Evolutionary conservation across 2,113 vertebrate genomes (phyloP).

Genomic region (Melanerpes aurifrons): DNA sequence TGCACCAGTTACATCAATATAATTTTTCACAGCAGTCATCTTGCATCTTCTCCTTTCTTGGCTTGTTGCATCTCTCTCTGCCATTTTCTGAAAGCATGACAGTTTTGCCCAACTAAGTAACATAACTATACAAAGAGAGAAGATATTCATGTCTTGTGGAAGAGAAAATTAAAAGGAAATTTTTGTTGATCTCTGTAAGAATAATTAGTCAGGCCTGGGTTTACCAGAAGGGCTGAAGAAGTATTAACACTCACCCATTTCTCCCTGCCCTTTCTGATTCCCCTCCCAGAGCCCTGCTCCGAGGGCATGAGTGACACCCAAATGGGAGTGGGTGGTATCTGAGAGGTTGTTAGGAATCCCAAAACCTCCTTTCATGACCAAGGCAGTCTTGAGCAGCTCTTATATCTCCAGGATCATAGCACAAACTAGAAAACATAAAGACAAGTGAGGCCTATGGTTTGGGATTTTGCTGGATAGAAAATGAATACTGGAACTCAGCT

Average conservation of each 20-base stretch:
- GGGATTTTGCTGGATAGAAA: background rate
- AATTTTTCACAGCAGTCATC: background rate
- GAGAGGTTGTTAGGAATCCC: background rate
- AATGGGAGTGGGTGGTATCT: background rate
- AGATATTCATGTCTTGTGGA: background rate
- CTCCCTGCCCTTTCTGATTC: background rate
- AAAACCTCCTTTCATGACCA: background rate
- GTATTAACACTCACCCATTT: background rate
- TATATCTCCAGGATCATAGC: background rate
- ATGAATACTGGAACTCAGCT: background rate
- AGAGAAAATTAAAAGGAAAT: background rate
- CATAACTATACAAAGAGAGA: background rate
- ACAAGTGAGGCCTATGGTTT: background rate
- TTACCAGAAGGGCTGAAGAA: background rate
- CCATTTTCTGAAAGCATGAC: background rate
- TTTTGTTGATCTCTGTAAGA: background rate
- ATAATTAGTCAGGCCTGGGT: background rate
- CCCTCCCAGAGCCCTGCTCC: fast-evolving
- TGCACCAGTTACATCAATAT: background rate
- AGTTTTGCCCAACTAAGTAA: background rate
- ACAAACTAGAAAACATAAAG: background rate
- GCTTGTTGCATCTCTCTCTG: background rate
- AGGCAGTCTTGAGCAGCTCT: background rate
- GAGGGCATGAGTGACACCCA: background rate
- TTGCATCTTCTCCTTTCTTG: background rate